phyloP scores from a whole-genome alignment of 1,140 invertebrate genomes.

The Helicoverpa armigera region DNA sequence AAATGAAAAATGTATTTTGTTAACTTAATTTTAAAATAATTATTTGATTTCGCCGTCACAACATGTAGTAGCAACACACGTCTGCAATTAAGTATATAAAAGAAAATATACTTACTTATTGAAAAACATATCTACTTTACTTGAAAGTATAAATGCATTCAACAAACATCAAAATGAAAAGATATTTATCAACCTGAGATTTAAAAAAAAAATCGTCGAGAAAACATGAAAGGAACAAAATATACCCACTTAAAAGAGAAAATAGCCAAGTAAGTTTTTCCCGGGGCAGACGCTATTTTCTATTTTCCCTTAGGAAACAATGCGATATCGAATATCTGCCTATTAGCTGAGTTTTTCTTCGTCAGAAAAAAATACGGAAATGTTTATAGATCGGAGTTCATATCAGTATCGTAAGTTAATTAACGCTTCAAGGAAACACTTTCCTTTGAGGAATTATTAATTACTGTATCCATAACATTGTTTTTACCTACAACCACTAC shows the following conservation, averaged over 20 bases:
- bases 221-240: not conserved
- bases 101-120: not conserved
- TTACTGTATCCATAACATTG: too few relatives aligned
- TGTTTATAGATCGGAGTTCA: too few relatives aligned
- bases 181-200: not conserved
- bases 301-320: not conserved
- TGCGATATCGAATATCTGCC: constrained; percentile 1
- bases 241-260: not conserved
- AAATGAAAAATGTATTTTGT: too few relatives aligned
- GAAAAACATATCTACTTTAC: not conserved
- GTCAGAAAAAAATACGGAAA: not conserved
- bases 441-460: not conserved
- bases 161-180: not conserved
- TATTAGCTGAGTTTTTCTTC: not conserved
- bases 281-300: not conserved
- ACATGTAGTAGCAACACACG: too few relatives aligned
- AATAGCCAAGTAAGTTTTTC: not conserved
- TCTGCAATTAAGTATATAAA: too few relatives aligned
- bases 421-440: not conserved
- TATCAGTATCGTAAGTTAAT: too few relatives aligned
- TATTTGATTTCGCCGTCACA: too few relatives aligned
- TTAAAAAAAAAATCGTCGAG: not conserved
- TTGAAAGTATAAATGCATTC: not conserved
- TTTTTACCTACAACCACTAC: too few relatives aligned
- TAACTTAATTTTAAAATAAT: too few relatives aligned